phyloP scores from a whole-genome alignment of 2,113 vertebrate species.

The Nematolebias whitei region DNA sequence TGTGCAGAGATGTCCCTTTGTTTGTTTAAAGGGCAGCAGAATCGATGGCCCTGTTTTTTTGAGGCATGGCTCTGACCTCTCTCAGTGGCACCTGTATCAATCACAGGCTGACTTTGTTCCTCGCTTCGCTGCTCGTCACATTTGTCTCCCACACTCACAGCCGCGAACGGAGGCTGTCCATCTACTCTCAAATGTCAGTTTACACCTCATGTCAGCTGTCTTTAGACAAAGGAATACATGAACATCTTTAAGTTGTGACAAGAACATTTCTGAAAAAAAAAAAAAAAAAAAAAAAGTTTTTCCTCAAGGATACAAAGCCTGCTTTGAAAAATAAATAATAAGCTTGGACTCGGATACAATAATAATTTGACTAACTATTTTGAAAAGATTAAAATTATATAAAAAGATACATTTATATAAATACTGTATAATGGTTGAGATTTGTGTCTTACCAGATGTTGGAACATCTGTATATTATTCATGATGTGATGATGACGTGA shows the following conservation, averaged over 20 bases:
- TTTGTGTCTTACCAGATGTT: background rate
- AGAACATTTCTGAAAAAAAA: conserved; percentile 26
- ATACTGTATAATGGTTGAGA: conserved; percentile 14
- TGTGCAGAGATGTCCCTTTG: conserved; percentile 68
- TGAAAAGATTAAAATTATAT: conserved; percentile 19
- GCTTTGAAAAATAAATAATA: background rate
- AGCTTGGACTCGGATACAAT: conserved; percentile 23
- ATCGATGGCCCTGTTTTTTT: conserved; percentile 77
- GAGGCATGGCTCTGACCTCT: conserved; percentile 81
- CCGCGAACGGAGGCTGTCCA: conserved; percentile 42
- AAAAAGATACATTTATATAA: conserved; percentile 18
- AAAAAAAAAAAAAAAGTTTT: conserved; percentile 33
- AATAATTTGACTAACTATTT: conserved; percentile 38
- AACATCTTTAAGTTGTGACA: conserved; percentile 45
- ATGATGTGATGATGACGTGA: conserved; percentile 7
- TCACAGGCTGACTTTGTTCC: conserved; percentile 59
- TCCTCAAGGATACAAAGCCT: conserved; percentile 15
- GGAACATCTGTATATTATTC: conserved; percentile 24
- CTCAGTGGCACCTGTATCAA: conserved; percentile 77
- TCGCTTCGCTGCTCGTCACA: conserved; percentile 68
- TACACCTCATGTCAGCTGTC: conserved; percentile 53
- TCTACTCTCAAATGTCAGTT: conserved; percentile 66
- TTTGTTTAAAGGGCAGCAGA: conserved; percentile 81
- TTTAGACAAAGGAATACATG: conserved; percentile 41
- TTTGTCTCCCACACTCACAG: conserved; percentile 59